These are phyloP conservation scores for Peromyscus nudipes DNA, from an alignment of 2,797 vertebrate species.

Conservation along the genomic window DNA sequence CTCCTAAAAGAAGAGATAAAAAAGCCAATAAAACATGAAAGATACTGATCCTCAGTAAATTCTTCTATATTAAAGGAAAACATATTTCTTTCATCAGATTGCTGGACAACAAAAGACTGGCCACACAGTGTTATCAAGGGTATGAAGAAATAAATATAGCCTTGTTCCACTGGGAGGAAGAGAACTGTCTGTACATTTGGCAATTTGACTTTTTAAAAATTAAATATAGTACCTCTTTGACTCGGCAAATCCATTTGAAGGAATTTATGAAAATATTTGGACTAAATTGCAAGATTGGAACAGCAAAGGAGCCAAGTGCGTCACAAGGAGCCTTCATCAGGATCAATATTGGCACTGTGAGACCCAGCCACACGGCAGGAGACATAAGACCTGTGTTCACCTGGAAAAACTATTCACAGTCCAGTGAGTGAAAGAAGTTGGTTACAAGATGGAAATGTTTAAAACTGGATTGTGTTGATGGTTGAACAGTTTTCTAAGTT, in stretches of 20 bases:
- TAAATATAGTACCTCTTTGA: constrained; percentile 19
- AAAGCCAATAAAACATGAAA: constrained; percentile 43
- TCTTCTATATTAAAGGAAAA: constrained; percentile 56
- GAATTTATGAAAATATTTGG: constrained; percentile 61
- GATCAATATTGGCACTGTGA: neutral
- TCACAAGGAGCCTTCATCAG: neutral
- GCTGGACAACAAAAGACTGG: constrained; percentile 55
- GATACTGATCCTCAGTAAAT: constrained; percentile 7
- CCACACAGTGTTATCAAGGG: neutral
- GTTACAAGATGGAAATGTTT: neutral
- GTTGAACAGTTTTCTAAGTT: neutral
- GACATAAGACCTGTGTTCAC: neutral
- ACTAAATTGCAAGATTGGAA: neutral
- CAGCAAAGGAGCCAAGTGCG: neutral
- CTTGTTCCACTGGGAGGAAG: neutral
- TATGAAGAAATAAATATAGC: constrained; percentile 16
- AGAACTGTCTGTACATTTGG: constrained; percentile 43
- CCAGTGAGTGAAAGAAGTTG: neutral
- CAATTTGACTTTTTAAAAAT: constrained; percentile 36
- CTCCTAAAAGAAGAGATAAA: constrained; percentile 58
- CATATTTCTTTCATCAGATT: constrained; percentile 52
- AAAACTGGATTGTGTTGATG: neutral
- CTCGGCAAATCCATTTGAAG: constrained; percentile 40
- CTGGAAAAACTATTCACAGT: neutral
- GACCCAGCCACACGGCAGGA: neutral